Evolutionary conservation across 30 jellyfish, hydroid and myxozoan genomes (phyloP).

Genomic region (Sanderia malayensis): DNA sequence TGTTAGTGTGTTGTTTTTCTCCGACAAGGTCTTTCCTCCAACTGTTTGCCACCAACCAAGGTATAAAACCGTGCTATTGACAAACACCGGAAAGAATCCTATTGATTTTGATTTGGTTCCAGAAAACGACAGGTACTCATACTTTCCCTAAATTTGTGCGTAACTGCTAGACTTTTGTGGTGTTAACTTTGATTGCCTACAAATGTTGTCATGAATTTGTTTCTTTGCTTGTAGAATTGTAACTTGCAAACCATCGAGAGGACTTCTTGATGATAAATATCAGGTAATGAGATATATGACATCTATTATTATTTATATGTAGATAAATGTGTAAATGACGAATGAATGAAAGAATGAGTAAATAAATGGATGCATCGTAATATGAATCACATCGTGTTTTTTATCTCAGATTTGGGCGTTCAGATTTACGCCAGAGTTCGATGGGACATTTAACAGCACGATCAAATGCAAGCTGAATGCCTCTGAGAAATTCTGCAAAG

Average conservation of each 20-base stretch:
- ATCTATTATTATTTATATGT: no score
- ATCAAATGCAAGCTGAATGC: slow-evolving; percentile 40
- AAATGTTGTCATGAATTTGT: no score
- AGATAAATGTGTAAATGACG: no score
- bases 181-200: no score
- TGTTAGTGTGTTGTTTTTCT: no score
- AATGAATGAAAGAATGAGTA: background rate
- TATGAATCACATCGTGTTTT: no score
- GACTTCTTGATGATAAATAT: slow-evolving; percentile 33
- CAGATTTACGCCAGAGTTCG: slow-evolving; percentile 40
- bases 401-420: slow-evolving; percentile 33
- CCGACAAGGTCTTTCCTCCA: slow-evolving; percentile 73
- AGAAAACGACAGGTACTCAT: slow-evolving; percentile 39
- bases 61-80: slow-evolving; percentile 48
- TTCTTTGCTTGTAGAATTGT: slow-evolving; percentile 16
- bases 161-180: no score
- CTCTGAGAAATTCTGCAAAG: slow-evolving; percentile 23
- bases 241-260: slow-evolving; percentile 67
- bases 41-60: slow-evolving; percentile 28
- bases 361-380: no score
- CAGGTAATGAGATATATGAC: slow-evolving; percentile 26
- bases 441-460: slow-evolving; percentile 46
- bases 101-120: slow-evolving; percentile 49
- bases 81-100: slow-evolving; percentile 60
- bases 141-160: no score